phyloP scores from a whole-genome alignment of 2,888 invertebrate genomes.

The Drosophila bunnanda region DNA sequence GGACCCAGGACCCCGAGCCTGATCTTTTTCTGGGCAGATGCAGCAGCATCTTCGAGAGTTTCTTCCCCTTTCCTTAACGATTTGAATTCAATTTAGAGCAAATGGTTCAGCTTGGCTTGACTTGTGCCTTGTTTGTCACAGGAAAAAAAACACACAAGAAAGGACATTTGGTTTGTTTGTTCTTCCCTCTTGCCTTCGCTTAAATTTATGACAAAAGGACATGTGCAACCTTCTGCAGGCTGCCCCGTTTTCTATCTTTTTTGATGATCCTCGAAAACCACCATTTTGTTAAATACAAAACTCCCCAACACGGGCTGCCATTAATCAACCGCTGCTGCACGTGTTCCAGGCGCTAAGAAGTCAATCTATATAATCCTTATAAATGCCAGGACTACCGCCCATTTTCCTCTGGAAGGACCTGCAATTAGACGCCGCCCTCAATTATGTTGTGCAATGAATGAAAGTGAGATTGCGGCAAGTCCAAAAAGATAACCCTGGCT shows the following conservation, averaged over 20 bases:
- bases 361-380: slow-evolving; percentile 75
- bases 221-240: slow-evolving; percentile 63
- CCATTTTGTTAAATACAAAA: slow-evolving; percentile 58
- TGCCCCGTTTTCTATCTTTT: slow-evolving; percentile 27
- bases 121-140: slow-evolving; percentile 65
- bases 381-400: slow-evolving; percentile 27
- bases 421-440: slow-evolving; percentile 67
- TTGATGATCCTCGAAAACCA: slow-evolving; percentile 37
- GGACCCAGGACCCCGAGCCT: slow-evolving; percentile 38
- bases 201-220: slow-evolving; percentile 72
- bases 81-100: slow-evolving; percentile 82
- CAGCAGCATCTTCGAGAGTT: slow-evolving; percentile 66
- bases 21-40: slow-evolving; percentile 82
- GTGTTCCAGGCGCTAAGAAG: slow-evolving; percentile 78
- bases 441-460: slow-evolving; percentile 79
- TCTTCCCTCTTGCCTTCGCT: slow-evolving; percentile 5
- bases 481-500: slow-evolving; percentile 14
- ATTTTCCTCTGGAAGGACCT: slow-evolving; percentile 17
- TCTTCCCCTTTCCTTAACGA: slow-evolving; percentile 49
- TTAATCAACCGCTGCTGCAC: slow-evolving; percentile 68
- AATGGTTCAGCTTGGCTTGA: slow-evolving; percentile 66
- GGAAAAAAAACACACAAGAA: slow-evolving; percentile 8
- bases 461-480: slow-evolving; percentile 69
- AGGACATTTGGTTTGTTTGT: slow-evolving; percentile 63
- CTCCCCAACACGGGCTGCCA: slow-evolving; percentile 29